Evolutionary conservation across 2,888 invertebrate genomes (phyloP).

Genomic region (Melangyna quadrimaculata): DNA sequence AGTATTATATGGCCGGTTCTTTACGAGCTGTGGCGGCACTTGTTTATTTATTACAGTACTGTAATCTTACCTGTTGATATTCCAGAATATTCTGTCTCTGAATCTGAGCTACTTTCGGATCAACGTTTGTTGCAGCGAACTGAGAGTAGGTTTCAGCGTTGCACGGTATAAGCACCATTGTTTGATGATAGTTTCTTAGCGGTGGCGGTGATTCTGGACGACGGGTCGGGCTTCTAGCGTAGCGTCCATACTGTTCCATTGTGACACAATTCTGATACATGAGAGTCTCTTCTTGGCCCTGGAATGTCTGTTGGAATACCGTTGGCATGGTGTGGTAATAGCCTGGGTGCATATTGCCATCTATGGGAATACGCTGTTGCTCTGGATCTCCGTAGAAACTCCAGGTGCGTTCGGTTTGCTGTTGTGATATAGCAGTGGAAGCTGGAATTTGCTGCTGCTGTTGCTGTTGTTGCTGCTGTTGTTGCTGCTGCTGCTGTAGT

Average conservation of each 20-base stretch:
- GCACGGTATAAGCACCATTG: conserved; percentile 87
- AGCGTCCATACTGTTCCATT: conserved; percentile 79
- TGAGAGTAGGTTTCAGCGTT: conserved; percentile 82
- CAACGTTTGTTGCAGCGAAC: conserved; percentile 78
- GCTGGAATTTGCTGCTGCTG: conserved; percentile 74
- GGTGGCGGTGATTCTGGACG: conserved; percentile 88
- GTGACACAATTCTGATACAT: conserved; percentile 80
- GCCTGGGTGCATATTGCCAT: conserved; percentile 76
- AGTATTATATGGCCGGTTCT: too few species aligned
- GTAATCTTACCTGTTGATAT: conserved; percentile 80
- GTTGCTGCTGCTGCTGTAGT: conserved; percentile 65
- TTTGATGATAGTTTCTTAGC: conserved; percentile 86
- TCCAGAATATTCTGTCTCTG: conserved; percentile 80
- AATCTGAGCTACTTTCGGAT: conserved; percentile 78
- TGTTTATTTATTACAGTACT: too few species aligned
- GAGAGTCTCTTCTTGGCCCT: conserved; percentile 78
- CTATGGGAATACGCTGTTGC: conserved; percentile 78
- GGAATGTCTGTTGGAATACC: conserved; percentile 80
- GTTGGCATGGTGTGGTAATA: conserved; percentile 80
- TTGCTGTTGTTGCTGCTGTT: conserved; percentile 72
- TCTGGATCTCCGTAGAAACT: conserved; percentile 79
- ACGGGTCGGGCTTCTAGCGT: conserved; percentile 80
- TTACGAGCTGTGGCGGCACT: too few species aligned
- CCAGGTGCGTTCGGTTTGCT: conserved; percentile 80
- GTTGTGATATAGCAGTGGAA: conserved; percentile 77